Percentiles rank a stretch among this genome's conserved stretches.
Evolutionary conservation across 2,888 invertebrate species (phyloP).

Genomic region (Bembecia ichneumoniformis): DNA sequence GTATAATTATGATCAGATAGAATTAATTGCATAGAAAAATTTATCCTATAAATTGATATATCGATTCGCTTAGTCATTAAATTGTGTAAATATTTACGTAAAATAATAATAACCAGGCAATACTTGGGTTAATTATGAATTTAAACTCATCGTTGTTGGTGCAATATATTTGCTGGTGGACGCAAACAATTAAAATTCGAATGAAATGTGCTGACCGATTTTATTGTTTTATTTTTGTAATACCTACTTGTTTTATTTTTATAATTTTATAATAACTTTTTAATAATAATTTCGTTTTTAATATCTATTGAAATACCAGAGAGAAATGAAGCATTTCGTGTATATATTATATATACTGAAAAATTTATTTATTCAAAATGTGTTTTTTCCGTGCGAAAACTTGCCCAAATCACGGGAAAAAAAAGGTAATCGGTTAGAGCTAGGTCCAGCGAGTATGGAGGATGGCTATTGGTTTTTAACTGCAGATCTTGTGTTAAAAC

Average conservation of each 20-base stretch:
- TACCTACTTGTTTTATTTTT: neutral
- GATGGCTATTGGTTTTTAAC: too few species aligned
- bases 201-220: constrained; percentile 2
- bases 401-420: too few species aligned
- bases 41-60: too few species aligned
- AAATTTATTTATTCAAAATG: too few species aligned
- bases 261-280: neutral
- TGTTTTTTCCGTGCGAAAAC: too few species aligned
- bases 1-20: too few species aligned
- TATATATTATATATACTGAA: too few species aligned
- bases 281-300: neutral
- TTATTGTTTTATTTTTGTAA: neutral
- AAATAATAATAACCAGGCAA: neutral
- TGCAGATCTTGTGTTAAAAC: too few species aligned
- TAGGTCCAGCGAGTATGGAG: too few species aligned
- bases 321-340: too few species aligned
- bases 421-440: too few species aligned
- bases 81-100: neutral
- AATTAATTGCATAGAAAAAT: too few species aligned
- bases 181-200: constrained; percentile 2
- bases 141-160: constrained; percentile 12
- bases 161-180: constrained; percentile 11
- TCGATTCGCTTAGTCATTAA: neutral
- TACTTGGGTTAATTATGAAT: constrained; percentile 14
- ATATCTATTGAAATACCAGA: neutral